Base-by-base conservation (phyloP, 2,797 vertebrate species). In the Bufotes viridis region DNA sequence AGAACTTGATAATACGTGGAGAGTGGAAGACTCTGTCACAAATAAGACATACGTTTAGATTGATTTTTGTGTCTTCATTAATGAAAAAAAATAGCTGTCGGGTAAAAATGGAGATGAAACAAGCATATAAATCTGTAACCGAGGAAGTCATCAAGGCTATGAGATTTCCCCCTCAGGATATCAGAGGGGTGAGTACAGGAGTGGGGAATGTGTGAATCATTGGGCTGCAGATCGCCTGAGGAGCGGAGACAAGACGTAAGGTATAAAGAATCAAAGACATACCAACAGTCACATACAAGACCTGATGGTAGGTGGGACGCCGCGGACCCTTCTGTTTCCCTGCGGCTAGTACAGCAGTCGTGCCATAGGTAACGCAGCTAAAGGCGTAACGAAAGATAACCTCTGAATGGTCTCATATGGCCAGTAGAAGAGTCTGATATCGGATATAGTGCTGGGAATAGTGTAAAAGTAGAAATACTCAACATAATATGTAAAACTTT, bases 141-240 rank as follows among this genome's bases (percentile, higher is more conserved):
- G 60, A 81, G 88, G 83, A 85, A 86, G 78, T 86, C 78, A 86
- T 86, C 88, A 89, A 85, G 51, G 67, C 72, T 69, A 89, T 89
- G 84, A 70, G 79, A 70, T 89, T 89, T 69, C 88, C 63, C 84
- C 88, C 79, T 26, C 18, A 86, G 88, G 88, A 74, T 67, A 82
- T 67, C 12, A 75, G 61, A 81, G 79, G 60, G 67, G 78, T 85
- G 65, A 81, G 67, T 75, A 26, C 26, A 55, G 15, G 58, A 49
- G 49, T 20, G 70, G 58, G 34, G 69, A 85, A 84, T 84, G 61
- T 69, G 78, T 81, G 87, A 57, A 63, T 85, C 67, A 76, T 75
- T 85, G 34, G 12, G 34, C 82, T 49, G 65, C 29, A 61, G 42
- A 63, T 51, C 49, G 49, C 67, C 78, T 57, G 76, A 22, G 75